phyloP scores from a whole-genome alignment of 2,113 vertebrate species.

The Aegithalos caudatus region DNA sequence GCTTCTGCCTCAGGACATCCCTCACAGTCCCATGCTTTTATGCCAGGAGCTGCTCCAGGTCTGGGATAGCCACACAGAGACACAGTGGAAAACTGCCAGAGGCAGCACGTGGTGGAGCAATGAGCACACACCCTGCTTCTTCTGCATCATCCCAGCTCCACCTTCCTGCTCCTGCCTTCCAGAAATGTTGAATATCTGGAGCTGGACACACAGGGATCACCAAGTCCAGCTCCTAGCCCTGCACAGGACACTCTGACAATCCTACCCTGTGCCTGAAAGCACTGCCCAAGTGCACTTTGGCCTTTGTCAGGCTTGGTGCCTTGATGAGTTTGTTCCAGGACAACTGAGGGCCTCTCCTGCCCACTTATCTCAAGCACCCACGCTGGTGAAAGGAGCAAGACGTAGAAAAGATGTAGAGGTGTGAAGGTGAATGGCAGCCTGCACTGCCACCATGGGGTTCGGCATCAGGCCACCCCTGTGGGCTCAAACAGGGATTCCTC shows the following conservation, averaged over 20 bases:
- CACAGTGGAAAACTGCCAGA: neutral
- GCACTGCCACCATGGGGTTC: neutral
- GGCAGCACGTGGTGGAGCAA: fast-evolving
- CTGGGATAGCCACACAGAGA: neutral
- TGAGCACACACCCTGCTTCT: neutral
- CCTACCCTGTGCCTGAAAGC: neutral
- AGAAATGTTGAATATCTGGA: fast-evolving
- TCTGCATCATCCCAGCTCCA: neutral
- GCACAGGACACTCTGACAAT: too few relatives aligned
- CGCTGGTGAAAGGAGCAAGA: neutral
- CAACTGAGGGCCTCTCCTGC: fast-evolving
- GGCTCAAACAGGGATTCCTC: neutral
- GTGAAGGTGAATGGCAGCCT: too few relatives aligned
- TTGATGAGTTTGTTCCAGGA: too few relatives aligned
- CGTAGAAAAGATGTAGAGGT: fast-evolving
- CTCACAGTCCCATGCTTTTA: neutral
- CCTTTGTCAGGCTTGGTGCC: neutral
- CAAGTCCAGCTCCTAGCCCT: neutral
- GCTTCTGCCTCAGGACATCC: neutral
- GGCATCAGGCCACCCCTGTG: fast-evolving
- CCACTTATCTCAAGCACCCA: fast-evolving
- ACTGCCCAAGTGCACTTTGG: too few relatives aligned
- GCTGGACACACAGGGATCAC: neutral
- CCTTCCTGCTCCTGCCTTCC: neutral
- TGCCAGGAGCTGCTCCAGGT: neutral